Evolutionary conservation across 2,888 invertebrate genomes (phyloP).

Genomic region (Physocephala rufipes): DNA sequence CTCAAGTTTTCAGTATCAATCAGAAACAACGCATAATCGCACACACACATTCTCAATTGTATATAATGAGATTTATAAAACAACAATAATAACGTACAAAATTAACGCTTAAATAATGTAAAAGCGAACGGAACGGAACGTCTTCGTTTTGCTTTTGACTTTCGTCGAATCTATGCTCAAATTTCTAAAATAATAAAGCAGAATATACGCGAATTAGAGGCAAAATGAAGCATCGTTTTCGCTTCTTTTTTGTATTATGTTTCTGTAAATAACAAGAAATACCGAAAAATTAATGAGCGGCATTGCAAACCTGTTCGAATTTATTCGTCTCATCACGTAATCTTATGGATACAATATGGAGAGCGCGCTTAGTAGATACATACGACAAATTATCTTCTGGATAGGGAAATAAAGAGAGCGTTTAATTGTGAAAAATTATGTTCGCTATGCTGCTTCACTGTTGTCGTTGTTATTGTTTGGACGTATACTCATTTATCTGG

Average conservation of each 20-base stretch:
- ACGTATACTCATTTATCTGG: conserved; percentile 46
- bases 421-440: neutral
- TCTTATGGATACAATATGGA: conserved; percentile 11
- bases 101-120: no score
- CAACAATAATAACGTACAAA: neutral
- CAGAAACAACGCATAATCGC: neutral
- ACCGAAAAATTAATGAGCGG: conserved; percentile 4
- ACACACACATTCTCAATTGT: no score
- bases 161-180: no score
- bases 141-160: no score
- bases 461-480: conserved; percentile 36
- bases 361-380: conserved; percentile 45
- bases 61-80: neutral
- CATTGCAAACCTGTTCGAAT: neutral
- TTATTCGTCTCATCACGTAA: neutral
- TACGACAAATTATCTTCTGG: conserved; percentile 46
- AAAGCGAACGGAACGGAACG: no score
- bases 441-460: neutral
- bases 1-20: neutral
- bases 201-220: no score
- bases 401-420: conserved; percentile 1
- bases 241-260: no score
- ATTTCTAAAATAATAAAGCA: no score
- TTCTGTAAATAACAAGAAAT: no score
- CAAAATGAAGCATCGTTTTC: no score